Evolutionary conservation across 2,797 vertebrate species (phyloP), one percentile per base, ranked within the genome.

Genomic region (Acipenser ruthenus): DNA sequence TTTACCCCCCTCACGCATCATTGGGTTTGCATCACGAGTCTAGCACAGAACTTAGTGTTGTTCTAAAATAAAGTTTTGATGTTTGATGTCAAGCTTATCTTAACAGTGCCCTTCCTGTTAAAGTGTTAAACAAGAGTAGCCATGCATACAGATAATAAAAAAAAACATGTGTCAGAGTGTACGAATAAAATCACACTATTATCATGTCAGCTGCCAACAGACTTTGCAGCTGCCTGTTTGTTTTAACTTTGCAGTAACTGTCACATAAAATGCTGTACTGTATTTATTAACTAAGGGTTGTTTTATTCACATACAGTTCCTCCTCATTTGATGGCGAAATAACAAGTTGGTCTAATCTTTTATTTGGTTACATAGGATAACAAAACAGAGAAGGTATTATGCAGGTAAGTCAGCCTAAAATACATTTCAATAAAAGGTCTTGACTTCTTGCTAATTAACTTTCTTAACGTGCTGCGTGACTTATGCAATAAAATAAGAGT

Each of bases 61-160:
- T 68, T 78, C 78, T 65, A 62, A 13, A 70, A 70, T 71, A 65
- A 66, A n/a, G 55, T 13, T 49, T 47, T 37, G 37, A 37, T 5
- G 37, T 65, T 12, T 73, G 73, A 64, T 69, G 65, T n/a, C 62
- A 61, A 71, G 65, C 67, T 65, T 69, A 68, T 70, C 72, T 75
- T 77, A 74, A 73, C 68, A 83, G 77, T 81, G 78, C 75, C 83
- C 83, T 91, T 93, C 88, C 89, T 93, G 87, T 87, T 91, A 83
- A 72, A 78, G 0, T 77, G 63, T 77, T 82, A 81, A 82, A 82
- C 81, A 79, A 83, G 83, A 69, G 79, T 86, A 87, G 59, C 81
- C 91, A 91, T 84, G 90, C 91, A 64, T 91, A 79, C 79, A 86
- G 71, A 67, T 68, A 77, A 71, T 66, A 78, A 69, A 80, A 79